Evolutionary conservation across 2,888 invertebrate genomes (phyloP), one percentile per base, ranked within the genome.

Genomic region (Abrostola tripartita): DNA sequence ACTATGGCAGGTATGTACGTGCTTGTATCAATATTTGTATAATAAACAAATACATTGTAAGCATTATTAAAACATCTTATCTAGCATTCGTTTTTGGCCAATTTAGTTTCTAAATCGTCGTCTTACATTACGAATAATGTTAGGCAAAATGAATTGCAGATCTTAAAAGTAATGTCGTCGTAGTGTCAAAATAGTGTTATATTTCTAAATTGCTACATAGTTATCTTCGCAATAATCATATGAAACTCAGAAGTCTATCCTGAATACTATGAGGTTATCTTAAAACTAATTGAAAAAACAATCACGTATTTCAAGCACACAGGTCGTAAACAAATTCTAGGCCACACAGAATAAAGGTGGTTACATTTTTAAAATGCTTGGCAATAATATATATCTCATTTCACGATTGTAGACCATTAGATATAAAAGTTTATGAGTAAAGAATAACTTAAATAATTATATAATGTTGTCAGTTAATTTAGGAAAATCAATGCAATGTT

Each of bases 301-400:
- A 47, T 63, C 41, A 44, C 37, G 52, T 42, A 40, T 47, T n/a
- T n/a, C n/a, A n/a, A 57, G 44, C 42, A 37, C 40, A 70, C n/a
- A 51, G 52, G 41, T 64, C 49, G 36, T 75, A 74, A 71, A 35
- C 38, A 37, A 59, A 75, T 75, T 74, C 68, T 75, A 71, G 70
- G 60, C 50, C n/a, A n/a, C 41, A 54, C n/a, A 37, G 12, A 58
- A 65, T 61, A 38, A 73, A 74, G 72, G 72, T 49, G 52, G 49
- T 35, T 74, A 57, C 52, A 60, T 65, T 56, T 69, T 67, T 55
- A 47, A 56, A 61, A 74, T 44, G 50, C 61, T 68, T 38, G 49
- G 62, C 37, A 63, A 64, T 65, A 68, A 71, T 59, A 52, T 52
- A 55, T 70, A 57, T 53, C 37, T 57, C 38, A 54, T n/a, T 36